These are phyloP conservation scores for Cairina moschata DNA, from an alignment of 2,113 vertebrate genomes.

Conservation along the genomic window DNA sequence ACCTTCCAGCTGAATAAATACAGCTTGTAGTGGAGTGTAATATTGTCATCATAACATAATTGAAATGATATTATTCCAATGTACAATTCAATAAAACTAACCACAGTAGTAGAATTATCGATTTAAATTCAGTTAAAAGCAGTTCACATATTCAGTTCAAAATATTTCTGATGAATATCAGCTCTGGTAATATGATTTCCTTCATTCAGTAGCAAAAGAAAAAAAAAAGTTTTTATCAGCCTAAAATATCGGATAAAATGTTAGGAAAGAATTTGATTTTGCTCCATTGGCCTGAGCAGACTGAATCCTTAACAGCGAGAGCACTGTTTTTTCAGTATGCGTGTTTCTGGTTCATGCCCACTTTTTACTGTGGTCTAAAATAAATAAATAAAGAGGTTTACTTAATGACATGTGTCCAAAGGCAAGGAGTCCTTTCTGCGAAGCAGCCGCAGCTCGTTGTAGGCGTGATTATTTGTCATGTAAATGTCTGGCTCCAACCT, in stretches of 20 bases:
- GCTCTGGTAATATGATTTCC: conserved; percentile 14
- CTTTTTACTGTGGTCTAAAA: neutral
- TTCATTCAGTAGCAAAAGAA: neutral
- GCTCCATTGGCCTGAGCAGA: neutral
- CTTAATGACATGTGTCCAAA: neutral
- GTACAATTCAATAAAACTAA: conserved; percentile 69
- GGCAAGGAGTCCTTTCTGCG: neutral
- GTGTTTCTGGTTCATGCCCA: neutral
- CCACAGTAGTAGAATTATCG: conserved; percentile 53
- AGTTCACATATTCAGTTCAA: conserved; percentile 56
- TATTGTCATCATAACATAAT: conserved; percentile 65
- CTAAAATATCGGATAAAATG: conserved; percentile 19
- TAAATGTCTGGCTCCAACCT: conserved; percentile 7
- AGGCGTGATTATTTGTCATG: conserved; percentile 38
- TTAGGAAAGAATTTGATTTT: conserved; percentile 2
- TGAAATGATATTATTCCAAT: conserved; percentile 67
- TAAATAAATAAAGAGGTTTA: neutral
- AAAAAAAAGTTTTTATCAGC: conserved; percentile 40
- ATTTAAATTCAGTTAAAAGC: conserved; percentile 71
- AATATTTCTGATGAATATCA: conserved; percentile 66
- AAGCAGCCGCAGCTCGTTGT: neutral
- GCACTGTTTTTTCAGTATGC: neutral
- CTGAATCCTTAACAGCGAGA: rapidly evolving
- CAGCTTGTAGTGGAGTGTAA: conserved; percentile 23
- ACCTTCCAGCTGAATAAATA: conserved; percentile 47